Conservation (phyloP, 2,888 invertebrate genomes). For the Caenorhabditis uteleia region DNA sequence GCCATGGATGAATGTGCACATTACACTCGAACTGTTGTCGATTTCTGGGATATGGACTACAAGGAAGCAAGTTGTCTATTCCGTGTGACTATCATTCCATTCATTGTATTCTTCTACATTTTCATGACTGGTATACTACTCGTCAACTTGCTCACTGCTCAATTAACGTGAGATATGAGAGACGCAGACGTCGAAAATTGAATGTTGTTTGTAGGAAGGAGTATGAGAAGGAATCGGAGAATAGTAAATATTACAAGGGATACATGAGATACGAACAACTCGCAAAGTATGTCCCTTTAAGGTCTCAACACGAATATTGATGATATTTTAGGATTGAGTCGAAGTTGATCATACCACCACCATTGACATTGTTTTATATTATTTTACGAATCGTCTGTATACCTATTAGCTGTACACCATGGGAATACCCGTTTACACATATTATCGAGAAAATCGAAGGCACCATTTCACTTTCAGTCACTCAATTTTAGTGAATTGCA, state of each 20-base stretch:
- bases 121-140: slow-evolving; percentile 40
- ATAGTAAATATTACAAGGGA: slow-evolving; percentile 12
- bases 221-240: slow-evolving; percentile 20
- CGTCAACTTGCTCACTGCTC: slow-evolving; percentile 45
- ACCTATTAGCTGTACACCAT: no score
- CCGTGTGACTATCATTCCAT: slow-evolving; percentile 16
- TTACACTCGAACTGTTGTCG: slow-evolving; percentile 1
- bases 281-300: no score
- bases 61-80: slow-evolving; percentile 30
- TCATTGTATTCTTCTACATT: slow-evolving; percentile 43
- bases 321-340: no score
- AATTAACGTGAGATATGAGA: slow-evolving; percentile 30
- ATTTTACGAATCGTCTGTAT: no score
- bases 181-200: background rate
- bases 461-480: no score
- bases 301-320: no score
- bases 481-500: no score
- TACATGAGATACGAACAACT: slow-evolving; percentile 26
- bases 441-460: no score
- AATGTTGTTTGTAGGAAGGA: slow-evolving; percentile 15
- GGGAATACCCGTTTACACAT: no score
- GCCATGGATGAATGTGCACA: background rate
- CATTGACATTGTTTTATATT: no score
- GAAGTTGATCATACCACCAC: no score
- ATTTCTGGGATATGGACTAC: slow-evolving; percentile 19